phyloP scores from a whole-genome alignment of 2,797 vertebrate species.

The Mormyrus hasselquistii region DNA sequence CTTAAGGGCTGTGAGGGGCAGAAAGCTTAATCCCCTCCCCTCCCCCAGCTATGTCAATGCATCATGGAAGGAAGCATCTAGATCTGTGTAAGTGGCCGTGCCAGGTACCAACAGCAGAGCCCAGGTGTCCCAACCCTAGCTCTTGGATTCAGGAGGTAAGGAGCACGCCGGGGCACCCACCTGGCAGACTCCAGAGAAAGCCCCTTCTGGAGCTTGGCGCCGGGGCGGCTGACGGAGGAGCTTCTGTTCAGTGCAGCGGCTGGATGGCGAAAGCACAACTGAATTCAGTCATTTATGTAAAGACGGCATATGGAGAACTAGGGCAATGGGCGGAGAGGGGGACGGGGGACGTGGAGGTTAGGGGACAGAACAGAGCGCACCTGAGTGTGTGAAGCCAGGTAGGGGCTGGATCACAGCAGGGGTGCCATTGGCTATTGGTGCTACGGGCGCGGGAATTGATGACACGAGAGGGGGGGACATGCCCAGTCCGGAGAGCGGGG shows the following conservation, averaged over 20 bases:
- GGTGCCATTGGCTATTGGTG: conserved; percentile 85
- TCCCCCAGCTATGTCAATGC: neutral
- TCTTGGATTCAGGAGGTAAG: neutral
- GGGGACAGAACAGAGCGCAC: conserved; percentile 50
- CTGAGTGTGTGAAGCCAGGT: conserved; percentile 81
- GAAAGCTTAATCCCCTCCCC: neutral
- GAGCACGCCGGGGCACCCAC: conserved; percentile 51
- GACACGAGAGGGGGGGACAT: conserved; percentile 87
- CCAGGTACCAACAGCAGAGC: neutral
- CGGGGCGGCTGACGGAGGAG: conserved; percentile 84
- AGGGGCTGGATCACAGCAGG: conserved; percentile 84
- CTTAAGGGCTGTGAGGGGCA: neutral
- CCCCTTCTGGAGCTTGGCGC: conserved; percentile 82
- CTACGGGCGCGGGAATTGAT: conserved; percentile 74
- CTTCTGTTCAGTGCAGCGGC: conserved; percentile 86
- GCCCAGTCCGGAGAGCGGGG: conserved; percentile 73
- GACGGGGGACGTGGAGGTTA: neutral
- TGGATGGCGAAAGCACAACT: conserved; percentile 33
- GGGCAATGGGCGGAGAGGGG: neutral
- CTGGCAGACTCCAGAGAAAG: conserved; percentile 81
- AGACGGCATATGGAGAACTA: neutral
- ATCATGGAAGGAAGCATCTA: conserved; percentile 17
- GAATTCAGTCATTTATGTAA: neutral
- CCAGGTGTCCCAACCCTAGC: neutral
- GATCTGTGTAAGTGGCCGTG: neutral